A percentile compares a stretch with the other conserved stretches of the same genome.
These are phyloP conservation scores for Leptogaster cylindrica DNA, from an alignment of 2,888 invertebrate species.

Conservation along the genomic window DNA sequence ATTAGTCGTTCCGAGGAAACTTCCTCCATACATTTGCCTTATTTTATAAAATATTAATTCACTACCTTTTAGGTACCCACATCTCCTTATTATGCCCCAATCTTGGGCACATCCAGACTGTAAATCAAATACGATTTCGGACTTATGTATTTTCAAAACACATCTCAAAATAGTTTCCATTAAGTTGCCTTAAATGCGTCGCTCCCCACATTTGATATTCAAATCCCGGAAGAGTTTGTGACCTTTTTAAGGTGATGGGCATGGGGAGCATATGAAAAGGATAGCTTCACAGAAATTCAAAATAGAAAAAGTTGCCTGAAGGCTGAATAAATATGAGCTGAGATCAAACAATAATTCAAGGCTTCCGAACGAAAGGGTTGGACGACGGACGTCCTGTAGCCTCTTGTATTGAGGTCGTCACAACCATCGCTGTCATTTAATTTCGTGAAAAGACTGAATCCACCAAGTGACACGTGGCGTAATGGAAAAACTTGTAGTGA, in stretches of 20 bases:
- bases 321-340: slow-evolving; percentile 29
- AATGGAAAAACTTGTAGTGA: no score
- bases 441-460: no score
- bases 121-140: neutral
- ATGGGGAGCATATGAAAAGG: slow-evolving; percentile 18
- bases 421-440: no score
- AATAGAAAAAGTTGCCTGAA: neutral
- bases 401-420: no score
- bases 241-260: slow-evolving; percentile 12
- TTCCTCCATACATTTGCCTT: no score
- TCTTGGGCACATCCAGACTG: no score
- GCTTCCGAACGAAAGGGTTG: neutral
- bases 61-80: no score
- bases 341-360: slow-evolving; percentile 41
- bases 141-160: neutral
- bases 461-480: no score
- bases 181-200: neutral
- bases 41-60: no score
- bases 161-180: slow-evolving; percentile 8
- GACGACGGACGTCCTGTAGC: no score
- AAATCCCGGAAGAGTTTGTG: slow-evolving; percentile 37
- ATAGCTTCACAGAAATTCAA: slow-evolving; percentile 5
- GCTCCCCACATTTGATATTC: slow-evolving; percentile 20
- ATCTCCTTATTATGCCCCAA: no score
- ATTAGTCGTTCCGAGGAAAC: no score